Evolutionary conservation across 2,113 vertebrate species (phyloP).

Genomic region (Pluvialis apricaria): DNA sequence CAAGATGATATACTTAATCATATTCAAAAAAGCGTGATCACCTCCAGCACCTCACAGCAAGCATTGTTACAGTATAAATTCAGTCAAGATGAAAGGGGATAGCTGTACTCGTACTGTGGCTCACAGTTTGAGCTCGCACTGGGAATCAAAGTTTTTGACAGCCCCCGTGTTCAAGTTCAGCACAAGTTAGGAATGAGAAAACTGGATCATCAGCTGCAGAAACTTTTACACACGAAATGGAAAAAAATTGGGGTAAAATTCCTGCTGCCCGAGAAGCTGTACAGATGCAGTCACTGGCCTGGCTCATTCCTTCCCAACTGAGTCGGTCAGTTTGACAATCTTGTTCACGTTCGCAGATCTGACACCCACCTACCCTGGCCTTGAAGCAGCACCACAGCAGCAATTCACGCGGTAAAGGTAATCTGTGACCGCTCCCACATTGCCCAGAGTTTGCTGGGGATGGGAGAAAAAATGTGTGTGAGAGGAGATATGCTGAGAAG

Average conservation of each 20-base stretch:
- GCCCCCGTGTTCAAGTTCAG: not conserved
- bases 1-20: constrained; percentile 9
- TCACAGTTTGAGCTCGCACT: constrained; percentile 15
- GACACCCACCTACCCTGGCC: not conserved
- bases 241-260: not conserved
- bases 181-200: not conserved
- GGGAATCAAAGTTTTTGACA: constrained; percentile 15
- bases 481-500: not conserved
- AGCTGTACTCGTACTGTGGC: not conserved
- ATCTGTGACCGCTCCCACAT: fast-evolving
- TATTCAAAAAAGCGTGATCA: not conserved
- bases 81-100: not conserved
- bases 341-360: fast-evolving
- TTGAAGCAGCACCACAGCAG: fast-evolving
- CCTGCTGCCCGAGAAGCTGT: not conserved
- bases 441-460: not conserved
- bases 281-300: fast-evolving
- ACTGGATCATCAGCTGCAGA: not conserved
- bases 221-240: not conserved
- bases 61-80: not conserved
- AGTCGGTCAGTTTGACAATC: fast-evolving
- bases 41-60: constrained; percentile 41
- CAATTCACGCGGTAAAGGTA: fast-evolving
- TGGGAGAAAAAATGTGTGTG: fast-evolving
- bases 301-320: not conserved